Evolutionary conservation across 2,888 invertebrate species (phyloP), one percentile per base, ranked within the genome.

Genomic region (Eupithecia centaureata): DNA sequence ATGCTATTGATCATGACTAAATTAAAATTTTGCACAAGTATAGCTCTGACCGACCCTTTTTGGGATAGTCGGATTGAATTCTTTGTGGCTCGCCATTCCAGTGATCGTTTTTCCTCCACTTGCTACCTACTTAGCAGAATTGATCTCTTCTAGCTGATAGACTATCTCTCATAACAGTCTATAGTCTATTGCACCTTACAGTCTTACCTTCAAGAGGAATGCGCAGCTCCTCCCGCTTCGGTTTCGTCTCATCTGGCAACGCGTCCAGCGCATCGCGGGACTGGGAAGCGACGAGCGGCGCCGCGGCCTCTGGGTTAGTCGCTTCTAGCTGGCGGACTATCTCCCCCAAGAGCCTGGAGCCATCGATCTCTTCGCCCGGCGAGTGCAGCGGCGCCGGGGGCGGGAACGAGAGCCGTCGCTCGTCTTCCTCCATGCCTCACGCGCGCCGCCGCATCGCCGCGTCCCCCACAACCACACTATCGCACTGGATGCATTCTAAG

Each of bases 381-480:
- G 93, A 93, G 86, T 92, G 83, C 75, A 92, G 91, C 85, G 92
- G 92, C 88, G 92, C 92, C 86, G 91, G 92, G 87, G 92, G 92
- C 87, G 92, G 92, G 86, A 93, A 93, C 83, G 92, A 93, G 80
- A 92, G 86, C 82, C 92, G 89, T 86, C 92, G 87, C 86, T 93
- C 92, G 90, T 91, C 92, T 84, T 92, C 92, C 86, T 92, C 92
- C 91, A 92, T 92, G 78, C 54, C 54, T 56, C 54, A 89, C 84
- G 84, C 86, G 86, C 84, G 86, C 84, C 86, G 82, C 84, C 86
- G 82, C 86, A 85, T 85, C 85, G 81, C 86, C 78, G 75, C 81
- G 61, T 54, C 72, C 56, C 22, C 38, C 70, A 70, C 72, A 83
- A 79, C 85, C 79, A 77, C 88, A 87, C 90, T 89, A 87, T 85